Evolutionary conservation across 2,888 invertebrate species (phyloP).

Genomic region (Agriotes lineatus): DNA sequence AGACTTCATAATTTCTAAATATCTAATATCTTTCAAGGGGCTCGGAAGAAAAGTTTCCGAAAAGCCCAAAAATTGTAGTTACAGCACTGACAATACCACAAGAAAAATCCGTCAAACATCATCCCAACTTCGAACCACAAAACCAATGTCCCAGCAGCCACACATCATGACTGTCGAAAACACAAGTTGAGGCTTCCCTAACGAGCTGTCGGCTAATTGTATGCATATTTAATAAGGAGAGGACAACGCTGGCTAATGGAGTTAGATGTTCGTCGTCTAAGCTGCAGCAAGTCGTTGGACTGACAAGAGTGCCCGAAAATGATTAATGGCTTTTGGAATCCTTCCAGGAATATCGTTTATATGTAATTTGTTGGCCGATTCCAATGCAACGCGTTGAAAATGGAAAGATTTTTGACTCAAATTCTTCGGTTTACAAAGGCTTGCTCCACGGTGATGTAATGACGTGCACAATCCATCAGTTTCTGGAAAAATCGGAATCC

Average conservation of each 20-base stretch:
- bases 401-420: too few species aligned
- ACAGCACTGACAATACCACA: too few species aligned
- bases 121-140: too few species aligned
- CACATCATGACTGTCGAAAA: constrained; percentile 33
- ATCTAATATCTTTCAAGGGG: too few species aligned
- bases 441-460: neutral
- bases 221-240: constrained; percentile 27
- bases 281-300: neutral
- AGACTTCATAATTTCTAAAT: too few species aligned
- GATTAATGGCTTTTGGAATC: neutral
- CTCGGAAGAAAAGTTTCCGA: too few species aligned
- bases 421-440: too few species aligned
- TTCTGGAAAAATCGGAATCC: neutral
- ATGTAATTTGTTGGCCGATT: neutral
- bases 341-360: neutral
- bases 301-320: neutral
- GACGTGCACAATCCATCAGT: neutral
- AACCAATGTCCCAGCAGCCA: too few species aligned
- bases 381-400: too few species aligned
- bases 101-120: too few species aligned
- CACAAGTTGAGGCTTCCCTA: constrained; percentile 33
- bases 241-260: constrained; percentile 17
- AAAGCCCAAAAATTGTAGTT: too few species aligned
- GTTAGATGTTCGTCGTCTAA: neutral
- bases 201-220: constrained; percentile 31